These are phyloP conservation scores for rabbit (Oryctolagus cuniculus) DNA, from an alignment of 2,113 vertebrate species.

Conservation along the genomic window DNA sequence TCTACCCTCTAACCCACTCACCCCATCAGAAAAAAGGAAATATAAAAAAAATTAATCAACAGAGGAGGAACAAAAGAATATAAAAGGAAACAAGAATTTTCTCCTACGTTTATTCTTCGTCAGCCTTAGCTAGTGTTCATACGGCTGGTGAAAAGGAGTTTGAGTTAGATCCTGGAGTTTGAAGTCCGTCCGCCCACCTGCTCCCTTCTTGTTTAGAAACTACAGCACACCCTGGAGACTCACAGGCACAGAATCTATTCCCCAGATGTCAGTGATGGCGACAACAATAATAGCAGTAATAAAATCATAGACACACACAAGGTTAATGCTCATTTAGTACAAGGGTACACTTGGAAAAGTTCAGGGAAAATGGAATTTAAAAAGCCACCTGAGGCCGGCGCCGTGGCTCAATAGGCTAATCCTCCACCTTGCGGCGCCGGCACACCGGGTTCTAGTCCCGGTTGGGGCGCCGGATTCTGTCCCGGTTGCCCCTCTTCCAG, in stretches of 20 bases:
- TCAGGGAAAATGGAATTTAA: too few species aligned
- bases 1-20: neutral
- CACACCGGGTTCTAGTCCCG: too few species aligned
- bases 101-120: neutral
- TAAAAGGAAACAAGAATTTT: neutral
- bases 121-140: neutral
- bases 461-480: too few species aligned
- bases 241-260: neutral
- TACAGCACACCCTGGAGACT: neutral
- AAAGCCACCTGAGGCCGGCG: too few species aligned
- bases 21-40: neutral
- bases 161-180: neutral
- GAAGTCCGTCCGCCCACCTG: neutral
- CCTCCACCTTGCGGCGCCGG: too few species aligned
- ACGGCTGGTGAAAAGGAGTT: slow-evolving; percentile 11
- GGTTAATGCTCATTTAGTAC: neutral
- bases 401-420: too few species aligned
- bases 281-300: neutral
- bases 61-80: neutral
- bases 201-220: neutral
- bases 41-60: neutral
- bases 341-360: too few species aligned
- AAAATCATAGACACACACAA: neutral
- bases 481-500: too few species aligned
- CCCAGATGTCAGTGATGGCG: neutral